A percentile compares a stretch with the other conserved stretches of the same genome.
Evolutionary conservation across 2,888 invertebrate genomes (phyloP).

Genomic region (Sphaerophoria taeniata): DNA sequence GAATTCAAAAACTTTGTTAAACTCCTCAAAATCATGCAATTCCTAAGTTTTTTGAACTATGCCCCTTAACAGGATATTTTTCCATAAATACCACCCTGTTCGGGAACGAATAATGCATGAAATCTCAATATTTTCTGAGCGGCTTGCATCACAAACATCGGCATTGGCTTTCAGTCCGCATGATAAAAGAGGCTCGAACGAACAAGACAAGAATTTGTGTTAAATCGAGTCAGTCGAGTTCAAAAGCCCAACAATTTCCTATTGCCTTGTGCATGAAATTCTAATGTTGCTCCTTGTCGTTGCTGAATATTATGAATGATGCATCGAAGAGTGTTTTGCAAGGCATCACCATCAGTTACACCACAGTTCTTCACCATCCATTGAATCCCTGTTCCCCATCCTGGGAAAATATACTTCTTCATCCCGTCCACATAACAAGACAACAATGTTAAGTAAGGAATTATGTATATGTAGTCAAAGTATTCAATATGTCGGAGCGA

Average conservation of each 20-base stretch:
- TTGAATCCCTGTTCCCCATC: neutral
- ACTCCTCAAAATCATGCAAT: too few species aligned
- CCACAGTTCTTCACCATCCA: slow-evolving; percentile 7
- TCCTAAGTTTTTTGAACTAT: too few species aligned
- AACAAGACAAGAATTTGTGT: slow-evolving; percentile 25
- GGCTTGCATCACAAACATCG: neutral
- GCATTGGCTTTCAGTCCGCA: neutral
- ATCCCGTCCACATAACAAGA: neutral
- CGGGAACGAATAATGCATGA: too few species aligned
- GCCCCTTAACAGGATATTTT: too few species aligned
- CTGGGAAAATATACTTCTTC: slow-evolving; percentile 23
- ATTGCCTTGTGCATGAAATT: slow-evolving; percentile 63
- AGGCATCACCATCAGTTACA: slow-evolving; percentile 30
- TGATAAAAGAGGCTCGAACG: neutral
- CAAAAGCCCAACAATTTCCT: slow-evolving; percentile 57
- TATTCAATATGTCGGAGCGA: slow-evolving; percentile 39
- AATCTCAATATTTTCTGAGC: too few species aligned
- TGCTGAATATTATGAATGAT: slow-evolving; percentile 27
- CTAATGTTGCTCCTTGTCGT: slow-evolving; percentile 48
- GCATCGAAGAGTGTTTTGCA: slow-evolving; percentile 15
- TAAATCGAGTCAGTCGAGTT: slow-evolving; percentile 41
- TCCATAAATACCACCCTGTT: too few species aligned
- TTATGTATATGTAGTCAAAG: slow-evolving; percentile 24
- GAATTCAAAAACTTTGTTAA: too few species aligned
- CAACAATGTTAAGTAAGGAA: slow-evolving; percentile 37